Evolutionary conservation across 1,140 invertebrate species (phyloP).

Genomic region (Myzus persicae): DNA sequence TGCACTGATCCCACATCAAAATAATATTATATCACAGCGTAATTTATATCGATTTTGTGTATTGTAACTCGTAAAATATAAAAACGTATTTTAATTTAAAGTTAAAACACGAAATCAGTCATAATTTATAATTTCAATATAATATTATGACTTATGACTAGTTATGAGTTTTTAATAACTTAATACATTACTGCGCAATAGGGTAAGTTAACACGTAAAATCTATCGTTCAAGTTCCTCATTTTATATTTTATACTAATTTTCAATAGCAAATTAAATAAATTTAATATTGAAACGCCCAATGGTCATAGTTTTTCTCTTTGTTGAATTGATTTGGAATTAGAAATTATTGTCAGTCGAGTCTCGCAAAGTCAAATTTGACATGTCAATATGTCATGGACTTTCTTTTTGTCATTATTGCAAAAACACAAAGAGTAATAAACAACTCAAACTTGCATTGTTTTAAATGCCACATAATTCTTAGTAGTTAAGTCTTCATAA

Average conservation of each 20-base stretch:
- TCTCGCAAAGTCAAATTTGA: not conserved
- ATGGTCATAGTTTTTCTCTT: not conserved
- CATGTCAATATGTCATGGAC: constrained; percentile 28
- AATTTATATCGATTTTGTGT: not conserved
- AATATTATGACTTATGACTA: too few species aligned
- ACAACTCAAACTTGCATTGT: constrained; percentile 30
- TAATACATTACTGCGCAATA: not conserved
- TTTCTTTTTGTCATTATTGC: constrained; percentile 39
- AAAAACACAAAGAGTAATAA: constrained; percentile 38
- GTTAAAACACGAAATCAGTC: not conserved
- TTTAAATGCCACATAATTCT: constrained; percentile 44
- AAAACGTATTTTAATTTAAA: not conserved
- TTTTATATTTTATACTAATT: not conserved
- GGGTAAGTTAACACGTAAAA: too few species aligned
- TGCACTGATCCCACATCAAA: not conserved
- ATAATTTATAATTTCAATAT: too few species aligned
- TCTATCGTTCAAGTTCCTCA: too few species aligned
- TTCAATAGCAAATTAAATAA: too few species aligned
- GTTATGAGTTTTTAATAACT: not conserved
- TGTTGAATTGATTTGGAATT: not conserved
- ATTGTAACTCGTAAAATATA: not conserved
- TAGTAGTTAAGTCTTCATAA: constrained; percentile 21
- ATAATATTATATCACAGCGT: not conserved
- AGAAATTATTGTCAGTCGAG: not conserved
- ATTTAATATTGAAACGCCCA: not conserved